These are phyloP conservation scores for Patagioenas fasciata DNA, from an alignment of 2,113 vertebrate species.

Conservation along the genomic window DNA sequence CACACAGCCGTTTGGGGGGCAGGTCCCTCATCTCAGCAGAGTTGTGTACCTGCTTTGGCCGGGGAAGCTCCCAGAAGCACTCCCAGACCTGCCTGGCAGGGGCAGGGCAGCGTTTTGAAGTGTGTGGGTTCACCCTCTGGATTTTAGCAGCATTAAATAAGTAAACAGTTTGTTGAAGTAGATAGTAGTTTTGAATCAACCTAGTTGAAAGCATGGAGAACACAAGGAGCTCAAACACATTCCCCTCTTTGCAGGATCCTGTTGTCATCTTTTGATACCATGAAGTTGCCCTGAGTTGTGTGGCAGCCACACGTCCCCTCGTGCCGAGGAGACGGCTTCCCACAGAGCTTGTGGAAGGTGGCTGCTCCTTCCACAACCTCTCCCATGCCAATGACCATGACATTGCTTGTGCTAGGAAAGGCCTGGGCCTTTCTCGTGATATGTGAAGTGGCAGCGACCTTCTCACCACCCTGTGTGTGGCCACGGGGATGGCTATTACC, in stretches of 20 bases:
- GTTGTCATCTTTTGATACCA: background rate
- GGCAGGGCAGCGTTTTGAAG: background rate
- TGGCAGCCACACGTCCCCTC: background rate
- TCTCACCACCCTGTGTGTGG: background rate
- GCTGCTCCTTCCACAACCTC: background rate
- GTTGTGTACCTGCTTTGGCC: background rate
- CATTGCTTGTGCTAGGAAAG: background rate
- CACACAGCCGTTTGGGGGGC: background rate
- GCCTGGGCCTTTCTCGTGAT: background rate
- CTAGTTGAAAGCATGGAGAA: background rate
- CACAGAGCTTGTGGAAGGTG: background rate
- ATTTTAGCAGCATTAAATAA: background rate
- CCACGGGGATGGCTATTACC: background rate
- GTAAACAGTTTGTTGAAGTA: background rate
- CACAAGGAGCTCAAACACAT: background rate
- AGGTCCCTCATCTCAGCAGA: rapidly evolving
- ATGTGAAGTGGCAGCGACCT: background rate
- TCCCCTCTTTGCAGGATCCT: background rate
- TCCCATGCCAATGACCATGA: background rate
- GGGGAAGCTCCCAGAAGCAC: background rate
- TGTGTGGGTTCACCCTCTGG: background rate
- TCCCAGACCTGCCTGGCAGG: rapidly evolving
- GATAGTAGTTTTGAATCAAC: background rate
- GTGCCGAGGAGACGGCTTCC: background rate
- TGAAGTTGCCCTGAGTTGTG: background rate